These are phyloP conservation scores for Trachelipus rathkii DNA, from an alignment of 1,140 invertebrate species.

Conservation along the genomic window DNA sequence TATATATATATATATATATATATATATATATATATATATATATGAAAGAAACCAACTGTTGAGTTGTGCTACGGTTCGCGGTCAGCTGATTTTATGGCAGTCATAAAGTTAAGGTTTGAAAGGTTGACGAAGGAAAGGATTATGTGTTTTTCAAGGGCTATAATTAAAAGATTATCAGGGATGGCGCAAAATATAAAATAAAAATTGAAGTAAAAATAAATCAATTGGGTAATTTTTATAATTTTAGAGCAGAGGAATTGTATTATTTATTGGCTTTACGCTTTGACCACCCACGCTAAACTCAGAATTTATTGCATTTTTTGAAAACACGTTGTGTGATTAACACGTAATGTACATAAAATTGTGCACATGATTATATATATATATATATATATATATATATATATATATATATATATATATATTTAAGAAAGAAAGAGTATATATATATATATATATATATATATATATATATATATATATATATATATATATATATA, in stretches of 20 bases:
- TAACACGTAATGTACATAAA: too few species aligned
- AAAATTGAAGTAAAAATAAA: too few species aligned
- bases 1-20: too few species aligned
- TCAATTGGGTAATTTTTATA: not conserved
- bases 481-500: constrained; percentile 5
- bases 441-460: constrained; percentile 12
- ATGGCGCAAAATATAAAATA: not conserved
- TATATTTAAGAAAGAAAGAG: too few species aligned
- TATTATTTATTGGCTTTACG: too few species aligned
- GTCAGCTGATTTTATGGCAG: constrained; percentile 9
- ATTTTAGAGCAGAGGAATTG: not conserved
- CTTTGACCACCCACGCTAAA: too few species aligned
- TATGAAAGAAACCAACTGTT: not conserved
- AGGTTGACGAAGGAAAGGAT: not conserved
- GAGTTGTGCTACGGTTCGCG: not conserved
- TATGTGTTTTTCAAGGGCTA: constrained; percentile 8
- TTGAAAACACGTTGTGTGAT: too few species aligned
- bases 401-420: not conserved
- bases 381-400: not conserved
- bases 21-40: too few species aligned
- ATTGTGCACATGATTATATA: too few species aligned
- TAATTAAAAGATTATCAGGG: not conserved
- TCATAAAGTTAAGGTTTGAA: constrained; percentile 5
- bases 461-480: constrained; percentile 10
- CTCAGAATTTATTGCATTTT: too few species aligned